Evolutionary conservation across 2,113 vertebrate species (phyloP).

Genomic region (Sinocyclocheilus maitianheensis): DNA sequence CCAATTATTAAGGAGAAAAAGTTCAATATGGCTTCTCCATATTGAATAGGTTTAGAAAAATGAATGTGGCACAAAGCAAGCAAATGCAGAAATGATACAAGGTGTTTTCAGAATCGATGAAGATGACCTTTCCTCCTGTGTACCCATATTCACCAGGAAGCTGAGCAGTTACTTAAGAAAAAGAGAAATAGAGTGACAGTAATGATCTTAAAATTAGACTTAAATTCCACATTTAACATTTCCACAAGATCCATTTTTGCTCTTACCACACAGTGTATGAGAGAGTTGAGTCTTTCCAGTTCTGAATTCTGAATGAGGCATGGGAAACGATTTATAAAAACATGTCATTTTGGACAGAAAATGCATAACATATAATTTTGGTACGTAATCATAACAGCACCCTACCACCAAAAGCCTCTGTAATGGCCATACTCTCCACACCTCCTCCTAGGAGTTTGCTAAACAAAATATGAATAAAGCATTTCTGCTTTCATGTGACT

Average conservation of each 20-base stretch:
- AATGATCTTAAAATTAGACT: not conserved
- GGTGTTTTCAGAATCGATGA: slow-evolving; percentile 97
- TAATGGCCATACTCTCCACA: slow-evolving; percentile 98
- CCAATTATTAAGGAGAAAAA: slow-evolving; percentile 58
- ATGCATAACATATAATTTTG: not conserved
- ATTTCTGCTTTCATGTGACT: not conserved
- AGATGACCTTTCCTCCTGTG: slow-evolving; percentile 94
- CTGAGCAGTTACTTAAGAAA: slow-evolving; percentile 88
- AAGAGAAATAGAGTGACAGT: not conserved
- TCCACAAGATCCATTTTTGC: not conserved
- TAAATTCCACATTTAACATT: not conserved
- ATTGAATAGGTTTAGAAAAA: not conserved
- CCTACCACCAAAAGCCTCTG: slow-evolving; percentile 96
- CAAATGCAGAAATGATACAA: slow-evolving; percentile 87
- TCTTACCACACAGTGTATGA: slow-evolving; percentile 95
- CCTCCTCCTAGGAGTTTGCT: slow-evolving; percentile 97
- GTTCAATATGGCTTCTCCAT: not conserved
- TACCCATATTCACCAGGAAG: slow-evolving; percentile 89
- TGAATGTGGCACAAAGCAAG: not conserved
- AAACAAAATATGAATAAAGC: slow-evolving; percentile 49
- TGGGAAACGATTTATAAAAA: slow-evolving; percentile 21
- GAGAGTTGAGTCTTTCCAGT: slow-evolving; percentile 98
- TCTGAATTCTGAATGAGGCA: slow-evolving; percentile 86
- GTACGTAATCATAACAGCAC: slow-evolving; percentile 4
- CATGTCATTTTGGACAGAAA: not conserved